Base-by-base conservation (phyloP, 2,888 invertebrate species). In the Conomelus anceps region DNA sequence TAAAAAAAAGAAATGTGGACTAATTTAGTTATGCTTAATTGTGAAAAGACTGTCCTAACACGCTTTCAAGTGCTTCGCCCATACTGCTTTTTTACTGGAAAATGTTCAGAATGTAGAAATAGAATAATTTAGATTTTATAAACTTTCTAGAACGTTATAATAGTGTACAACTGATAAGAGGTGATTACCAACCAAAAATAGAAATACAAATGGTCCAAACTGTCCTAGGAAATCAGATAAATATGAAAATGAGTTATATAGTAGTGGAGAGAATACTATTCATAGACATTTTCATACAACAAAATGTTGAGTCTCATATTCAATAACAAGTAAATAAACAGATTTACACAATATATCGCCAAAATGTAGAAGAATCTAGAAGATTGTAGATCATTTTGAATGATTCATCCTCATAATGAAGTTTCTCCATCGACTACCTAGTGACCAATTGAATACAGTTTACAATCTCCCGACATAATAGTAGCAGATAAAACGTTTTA, bases 81-180 rank as follows among this genome's bases (percentile, higher is more conserved):
- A 13, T 24, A 84, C 88, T n/a, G 88, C 63, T 63, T 84, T 26
- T 63, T 63, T 88, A 88, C 88, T 63, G 63, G n/a, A 63, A 63
- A n/a, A 63, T n/a, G 63, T 63, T 63, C 63, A 63, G 63, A 63
- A 63, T n/a, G 4, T 63, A 63, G 63, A 63, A 63, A n/a, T 63
- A 63, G 63, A 63, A 63, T n/a, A n/a, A n/a, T n/a, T n/a, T n/a
- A 63, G 63, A 63, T 63, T 63, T 63, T 63, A n/a, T 63, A 63
- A 7, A 63, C 63, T 63, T 63, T 34, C 34, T 34, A 34, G 34
- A 34, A 9, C 3, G 13, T 63, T 1, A 63, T 13, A 63, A 63
- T n/a, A 7, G 4, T 4, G 26, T 7, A 26, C 7, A 63, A 63
- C 63, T 63, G 4, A 6, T 20, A 13, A 63, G n/a, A n/a, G 63